Conservation (phyloP, 2,888 invertebrate species). For the Hirtodrosophila duncani region DNA sequence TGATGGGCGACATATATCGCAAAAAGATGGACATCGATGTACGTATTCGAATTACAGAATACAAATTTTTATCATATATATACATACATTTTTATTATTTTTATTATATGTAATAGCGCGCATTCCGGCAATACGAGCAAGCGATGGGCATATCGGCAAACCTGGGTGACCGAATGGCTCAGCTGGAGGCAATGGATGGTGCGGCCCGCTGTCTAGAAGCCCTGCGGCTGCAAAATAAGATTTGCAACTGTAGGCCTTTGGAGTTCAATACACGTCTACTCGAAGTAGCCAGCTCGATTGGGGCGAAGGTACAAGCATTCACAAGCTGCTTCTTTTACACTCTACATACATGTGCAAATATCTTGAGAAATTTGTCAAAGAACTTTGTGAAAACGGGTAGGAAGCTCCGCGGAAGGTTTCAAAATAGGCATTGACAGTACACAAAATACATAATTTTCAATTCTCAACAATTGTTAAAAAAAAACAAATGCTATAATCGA, state of each 20-base stretch:
- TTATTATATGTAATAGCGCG: slow-evolving; percentile 54
- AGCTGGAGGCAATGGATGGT: slow-evolving; percentile 94
- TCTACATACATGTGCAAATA: no score
- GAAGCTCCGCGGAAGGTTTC: no score
- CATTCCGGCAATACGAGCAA: slow-evolving; percentile 88
- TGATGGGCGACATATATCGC: slow-evolving; percentile 91
- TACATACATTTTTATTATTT: background rate
- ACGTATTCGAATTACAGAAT: slow-evolving; percentile 54
- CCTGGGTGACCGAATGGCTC: slow-evolving; percentile 89
- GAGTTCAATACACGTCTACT: slow-evolving; percentile 90
- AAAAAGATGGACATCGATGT: slow-evolving; percentile 90
- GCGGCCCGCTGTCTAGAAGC: slow-evolving; percentile 90
- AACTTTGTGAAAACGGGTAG: no score
- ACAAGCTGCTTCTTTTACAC: no score
- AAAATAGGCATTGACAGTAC: no score
- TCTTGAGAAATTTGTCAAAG: no score
- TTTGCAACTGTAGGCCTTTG: slow-evolving; percentile 91
- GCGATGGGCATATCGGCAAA: slow-evolving; percentile 91
- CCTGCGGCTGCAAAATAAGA: slow-evolving; percentile 85
- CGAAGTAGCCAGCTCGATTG: slow-evolving; percentile 90
- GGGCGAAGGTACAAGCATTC: slow-evolving; percentile 89
- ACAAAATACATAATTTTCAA: no score
- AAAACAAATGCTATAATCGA: no score
- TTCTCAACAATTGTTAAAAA: no score
- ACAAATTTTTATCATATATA: background rate